Conservation (phyloP, 1,140 invertebrate species). For the Ganaspis sp. region DNA sequence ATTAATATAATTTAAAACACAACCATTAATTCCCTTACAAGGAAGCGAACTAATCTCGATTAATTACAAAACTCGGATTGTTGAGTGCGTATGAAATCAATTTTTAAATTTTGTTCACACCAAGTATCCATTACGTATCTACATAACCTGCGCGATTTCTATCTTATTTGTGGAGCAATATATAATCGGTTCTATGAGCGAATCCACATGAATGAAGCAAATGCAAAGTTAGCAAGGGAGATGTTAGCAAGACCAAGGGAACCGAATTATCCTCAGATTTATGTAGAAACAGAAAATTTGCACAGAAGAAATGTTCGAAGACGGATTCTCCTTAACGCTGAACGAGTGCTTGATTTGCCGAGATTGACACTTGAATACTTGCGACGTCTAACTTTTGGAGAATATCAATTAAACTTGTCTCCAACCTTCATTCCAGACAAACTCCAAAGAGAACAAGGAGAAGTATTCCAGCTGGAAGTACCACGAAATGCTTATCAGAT, state of each 20-base stretch:
- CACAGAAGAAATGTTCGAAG: background rate
- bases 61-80: background rate
- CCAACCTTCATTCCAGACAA: conserved; percentile 29
- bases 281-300: background rate
- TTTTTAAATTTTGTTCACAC: no score
- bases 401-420: conserved; percentile 33
- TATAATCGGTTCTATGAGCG: background rate
- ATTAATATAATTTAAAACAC: no score
- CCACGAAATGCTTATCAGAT: background rate
- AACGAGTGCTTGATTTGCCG: background rate
- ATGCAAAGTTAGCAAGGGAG: background rate
- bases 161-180: background rate
- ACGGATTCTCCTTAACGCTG: background rate
- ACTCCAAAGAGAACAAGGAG: background rate
- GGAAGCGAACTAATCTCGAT: background rate
- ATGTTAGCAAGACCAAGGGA: background rate
- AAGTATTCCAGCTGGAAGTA: background rate
- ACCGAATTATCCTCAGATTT: background rate
- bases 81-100: background rate
- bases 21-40: no score
- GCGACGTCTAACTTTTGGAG: conserved; percentile 12
- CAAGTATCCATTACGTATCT: background rate
- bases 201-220: background rate
- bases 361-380: conserved; percentile 2
- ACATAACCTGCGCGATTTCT: background rate